A percentile compares a stretch with the other conserved stretches of the same genome.
Evolutionary conservation across 1,140 invertebrate species (phyloP).

Genomic region (Ostrea denselamellosa): DNA sequence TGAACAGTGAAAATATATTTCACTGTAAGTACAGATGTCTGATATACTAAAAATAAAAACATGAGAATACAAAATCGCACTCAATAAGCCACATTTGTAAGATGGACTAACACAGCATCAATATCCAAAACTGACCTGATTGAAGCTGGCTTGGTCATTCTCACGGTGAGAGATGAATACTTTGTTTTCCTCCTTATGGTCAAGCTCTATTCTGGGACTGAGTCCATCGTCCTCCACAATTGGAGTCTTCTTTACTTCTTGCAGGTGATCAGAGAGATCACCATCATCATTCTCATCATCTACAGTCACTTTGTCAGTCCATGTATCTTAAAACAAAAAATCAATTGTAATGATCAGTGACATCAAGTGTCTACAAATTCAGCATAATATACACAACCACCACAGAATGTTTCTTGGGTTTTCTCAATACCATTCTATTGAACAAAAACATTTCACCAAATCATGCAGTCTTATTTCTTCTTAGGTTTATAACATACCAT

Average conservation of each 20-base stretch:
- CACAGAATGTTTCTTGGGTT: background rate
- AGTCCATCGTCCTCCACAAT: conserved; percentile 39
- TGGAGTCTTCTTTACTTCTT: background rate
- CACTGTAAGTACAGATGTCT: no score
- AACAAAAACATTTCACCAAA: no score
- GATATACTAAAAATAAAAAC: background rate
- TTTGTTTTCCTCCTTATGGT: conserved; percentile 14
- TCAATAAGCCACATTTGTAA: background rate
- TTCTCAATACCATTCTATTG: background rate
- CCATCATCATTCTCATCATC: conserved; percentile 36
- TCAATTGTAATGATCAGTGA: background rate
- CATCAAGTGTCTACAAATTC: background rate
- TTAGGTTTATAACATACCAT: no score
- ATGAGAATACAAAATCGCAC: background rate
- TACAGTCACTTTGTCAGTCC: background rate
- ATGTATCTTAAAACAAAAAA: background rate
- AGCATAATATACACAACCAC: background rate
- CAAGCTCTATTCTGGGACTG: background rate
- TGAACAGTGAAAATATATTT: background rate
- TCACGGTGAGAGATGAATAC: conserved; percentile 33
- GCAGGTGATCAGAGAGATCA: background rate
- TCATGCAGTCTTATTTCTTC: no score
- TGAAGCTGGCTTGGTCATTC: conserved; percentile 26
- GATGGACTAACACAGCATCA: background rate
- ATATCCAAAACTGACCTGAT: background rate